Base-by-base conservation (phyloP, 2,888 invertebrate genomes). In the Lithophane leautieri region DNA sequence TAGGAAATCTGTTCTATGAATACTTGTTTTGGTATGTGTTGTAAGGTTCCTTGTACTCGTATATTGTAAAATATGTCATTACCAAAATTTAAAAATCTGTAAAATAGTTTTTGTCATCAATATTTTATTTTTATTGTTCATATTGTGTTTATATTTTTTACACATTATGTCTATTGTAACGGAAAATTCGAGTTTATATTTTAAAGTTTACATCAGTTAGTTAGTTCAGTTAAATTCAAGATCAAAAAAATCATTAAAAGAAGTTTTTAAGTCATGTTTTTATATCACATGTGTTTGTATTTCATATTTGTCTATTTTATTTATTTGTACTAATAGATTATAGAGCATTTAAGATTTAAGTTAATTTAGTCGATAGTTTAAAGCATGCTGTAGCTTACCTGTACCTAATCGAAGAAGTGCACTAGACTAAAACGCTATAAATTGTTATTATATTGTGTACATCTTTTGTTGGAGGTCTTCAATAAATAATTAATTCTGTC, bases 41-140 rank as follows among this genome's bases (percentile, higher is more conserved):
- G 4, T 25, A 25, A 67, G 58, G n/a, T 50, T 60, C 42, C 58
- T 75, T 79, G 52, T 75, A 1, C 58, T 75, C 81, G 52, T 75
- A 1, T 22, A 8, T 11, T 65, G 4, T 12, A 22, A 25, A 40
- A 44, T 63, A 16, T 25, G 61, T 34, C 12, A 28, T 19, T 12
- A 12, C 12, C 22, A 61, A 60, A 6, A 22, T 22, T 34, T 3
- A 28, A 58, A 58, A 16, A 25, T 56, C 2, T 25, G 2, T 25
- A 14, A 54, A 25, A 14, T 25, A 8, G 16, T 1, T 56, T 56
- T 16, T 28, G 8, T 28, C 12, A n/a, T 0, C 0, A 14, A 56
- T 25, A 25, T 28, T 56, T 22, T 25, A 7, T 28, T 25, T 56
- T 54, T 56, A 56, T 28, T 28, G 56, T 16, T 28, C 25, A 4